Percentiles rank a stretch among this genome's conserved stretches.
Conservation (phyloP, 1,140 invertebrate genomes). For the Pseudobourletiella spinata region DNA sequence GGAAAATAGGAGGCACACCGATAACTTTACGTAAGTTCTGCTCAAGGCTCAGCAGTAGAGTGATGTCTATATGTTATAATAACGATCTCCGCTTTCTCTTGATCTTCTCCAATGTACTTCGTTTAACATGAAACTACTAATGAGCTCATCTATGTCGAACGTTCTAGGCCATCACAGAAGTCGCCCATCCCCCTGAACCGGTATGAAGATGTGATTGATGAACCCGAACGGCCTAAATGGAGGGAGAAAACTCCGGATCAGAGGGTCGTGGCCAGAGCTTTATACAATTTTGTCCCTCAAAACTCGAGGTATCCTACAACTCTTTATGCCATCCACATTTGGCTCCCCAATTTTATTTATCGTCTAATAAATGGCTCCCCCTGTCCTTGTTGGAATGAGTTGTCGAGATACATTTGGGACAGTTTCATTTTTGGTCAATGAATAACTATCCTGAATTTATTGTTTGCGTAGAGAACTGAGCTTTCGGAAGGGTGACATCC, state of each 20-base stretch:
- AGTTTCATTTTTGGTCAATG: too few species aligned
- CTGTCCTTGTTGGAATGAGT: too few species aligned
- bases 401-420: too few species aligned
- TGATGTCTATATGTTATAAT: too few species aligned
- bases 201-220: constrained; percentile 66
- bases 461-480: constrained; percentile 59
- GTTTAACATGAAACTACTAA: neutral
- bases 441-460: too few species aligned
- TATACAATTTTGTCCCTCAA: constrained; percentile 87
- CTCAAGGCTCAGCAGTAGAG: too few species aligned
- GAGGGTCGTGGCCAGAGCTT: constrained; percentile 65
- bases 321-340: neutral
- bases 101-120: neutral
- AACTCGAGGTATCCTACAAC: constrained; percentile 43
- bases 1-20: constrained; percentile 77
- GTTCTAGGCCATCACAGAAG: constrained; percentile 73
- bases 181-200: constrained; percentile 83
- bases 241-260: constrained; percentile 52
- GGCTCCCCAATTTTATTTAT: too few species aligned
- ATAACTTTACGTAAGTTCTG: constrained; percentile 67
- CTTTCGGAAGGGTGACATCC: constrained; percentile 80
- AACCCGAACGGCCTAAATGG: constrained; percentile 47
- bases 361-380: too few species aligned
- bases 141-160: constrained; percentile 16
- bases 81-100: neutral